Conservation (phyloP, 2,888 invertebrate genomes). For the Ennomos erosarius region DNA sequence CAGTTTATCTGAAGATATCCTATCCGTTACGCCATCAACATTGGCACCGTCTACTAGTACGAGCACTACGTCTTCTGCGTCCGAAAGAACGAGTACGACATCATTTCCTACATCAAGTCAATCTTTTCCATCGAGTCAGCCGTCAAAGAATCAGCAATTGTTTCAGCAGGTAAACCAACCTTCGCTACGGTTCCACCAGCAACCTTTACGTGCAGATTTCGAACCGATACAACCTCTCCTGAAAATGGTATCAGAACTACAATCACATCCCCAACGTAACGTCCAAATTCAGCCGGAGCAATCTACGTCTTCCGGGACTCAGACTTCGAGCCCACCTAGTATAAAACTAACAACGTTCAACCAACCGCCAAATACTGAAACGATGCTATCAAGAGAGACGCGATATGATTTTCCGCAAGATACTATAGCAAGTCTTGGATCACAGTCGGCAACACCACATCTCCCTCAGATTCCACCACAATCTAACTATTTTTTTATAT, state of each 20-base stretch:
- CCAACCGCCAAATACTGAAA: constrained; percentile 10
- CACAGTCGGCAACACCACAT: constrained; percentile 8
- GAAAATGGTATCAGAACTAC: constrained; percentile 20
- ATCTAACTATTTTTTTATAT: constrained; percentile 51
- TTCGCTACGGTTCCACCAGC: constrained; percentile 7
- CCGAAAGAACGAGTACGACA: constrained; percentile 11
- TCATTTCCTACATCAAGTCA: constrained; percentile 32
- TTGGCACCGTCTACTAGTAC: constrained; percentile 37
- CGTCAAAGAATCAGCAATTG: constrained; percentile 5
- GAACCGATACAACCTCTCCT: constrained; percentile 1
- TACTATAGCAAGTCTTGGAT: constrained; percentile 1
- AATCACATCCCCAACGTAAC: constrained; percentile 22
- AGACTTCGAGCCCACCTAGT: constrained; percentile 1
- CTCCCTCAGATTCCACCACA: constrained; percentile 31
- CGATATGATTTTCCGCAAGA: constrained; percentile 9
- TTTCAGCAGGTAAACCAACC: constrained; percentile 4
- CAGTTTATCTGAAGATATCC: constrained; percentile 33
- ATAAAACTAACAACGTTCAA: constrained; percentile 8
- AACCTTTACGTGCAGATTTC: constrained; percentile 6
- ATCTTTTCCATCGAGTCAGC: constrained; percentile 24
- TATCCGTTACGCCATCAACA: constrained; percentile 37
- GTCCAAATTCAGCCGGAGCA: constrained; percentile 18
- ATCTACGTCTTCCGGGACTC: constrained; percentile 3
- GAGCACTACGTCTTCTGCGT: constrained; percentile 13
- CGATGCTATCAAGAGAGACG: constrained; percentile 4